Percentiles rank a stretch among this genome's conserved stretches.
Evolutionary conservation across 1,140 invertebrate genomes (phyloP).

Genomic region (Nautilus pompilius): DNA sequence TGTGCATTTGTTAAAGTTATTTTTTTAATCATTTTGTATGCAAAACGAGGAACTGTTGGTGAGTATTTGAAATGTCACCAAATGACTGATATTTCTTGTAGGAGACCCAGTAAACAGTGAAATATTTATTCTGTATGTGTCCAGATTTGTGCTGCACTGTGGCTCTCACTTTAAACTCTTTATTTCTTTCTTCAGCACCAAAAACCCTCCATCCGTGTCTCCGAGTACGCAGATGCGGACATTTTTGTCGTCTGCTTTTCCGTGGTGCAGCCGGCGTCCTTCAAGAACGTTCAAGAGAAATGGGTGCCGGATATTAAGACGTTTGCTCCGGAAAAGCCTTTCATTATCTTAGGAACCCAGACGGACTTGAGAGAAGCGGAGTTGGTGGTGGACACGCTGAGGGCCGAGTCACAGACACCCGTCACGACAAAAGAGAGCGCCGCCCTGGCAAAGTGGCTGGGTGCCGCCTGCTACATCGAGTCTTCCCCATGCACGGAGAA

Average conservation of each 20-base stretch:
- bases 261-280: constrained; percentile 94
- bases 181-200: too few relatives aligned
- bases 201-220: constrained; percentile 82
- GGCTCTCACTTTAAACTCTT: too few relatives aligned
- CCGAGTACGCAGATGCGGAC: constrained; percentile 96
- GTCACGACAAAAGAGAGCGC: constrained; percentile 19
- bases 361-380: constrained; percentile 31
- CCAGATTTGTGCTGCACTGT: too few relatives aligned
- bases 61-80: too few relatives aligned
- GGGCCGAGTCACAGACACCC: constrained; percentile 12
- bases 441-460: constrained; percentile 18
- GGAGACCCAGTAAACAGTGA: too few relatives aligned
- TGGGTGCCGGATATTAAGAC: constrained; percentile 62
- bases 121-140: too few relatives aligned
- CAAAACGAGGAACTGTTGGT: too few relatives aligned
- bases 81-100: too few relatives aligned
- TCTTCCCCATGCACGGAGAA: constrained; percentile 55
- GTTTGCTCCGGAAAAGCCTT: constrained; percentile 75
- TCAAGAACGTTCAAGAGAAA: constrained; percentile 96
- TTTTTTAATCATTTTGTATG: too few relatives aligned
- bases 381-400: too few relatives aligned
- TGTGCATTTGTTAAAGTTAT: too few relatives aligned
- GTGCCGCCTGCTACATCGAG: constrained; percentile 32
- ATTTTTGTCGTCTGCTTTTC: constrained; percentile 99
- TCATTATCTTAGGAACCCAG: constrained; percentile 71